Evolutionary conservation across 64 coral and sea anemone genomes (phyloP).

Genomic region (Cladopsammia gracilis): DNA sequence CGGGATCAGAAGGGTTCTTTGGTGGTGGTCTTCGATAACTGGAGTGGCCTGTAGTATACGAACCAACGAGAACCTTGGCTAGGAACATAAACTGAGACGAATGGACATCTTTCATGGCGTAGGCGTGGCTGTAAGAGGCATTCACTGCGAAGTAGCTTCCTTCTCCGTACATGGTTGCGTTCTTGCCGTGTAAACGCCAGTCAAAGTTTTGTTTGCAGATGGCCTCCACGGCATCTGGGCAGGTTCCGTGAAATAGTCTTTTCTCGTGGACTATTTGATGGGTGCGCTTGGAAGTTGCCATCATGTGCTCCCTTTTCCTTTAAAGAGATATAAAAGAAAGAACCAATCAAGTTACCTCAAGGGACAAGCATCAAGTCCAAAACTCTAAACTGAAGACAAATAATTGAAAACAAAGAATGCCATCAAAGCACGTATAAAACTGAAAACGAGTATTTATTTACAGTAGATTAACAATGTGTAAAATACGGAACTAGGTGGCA

Average conservation of each 20-base stretch:
- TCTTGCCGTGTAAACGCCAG: constrained; percentile 45
- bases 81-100: constrained; percentile 70
- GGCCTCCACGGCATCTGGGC: constrained; percentile 29
- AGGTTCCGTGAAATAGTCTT: constrained; percentile 71
- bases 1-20: constrained; percentile 35
- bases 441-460: too few species aligned
- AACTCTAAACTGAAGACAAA: too few species aligned
- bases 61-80: constrained; percentile 78
- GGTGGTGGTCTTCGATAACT: constrained; percentile 52
- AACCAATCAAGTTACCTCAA: neutral
- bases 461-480: too few species aligned
- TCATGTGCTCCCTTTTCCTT: constrained; percentile 82
- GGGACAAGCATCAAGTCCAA: too few species aligned
- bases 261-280: constrained; percentile 26
- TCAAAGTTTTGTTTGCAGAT: constrained; percentile 86
- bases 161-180: constrained; percentile 58
- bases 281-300: neutral
- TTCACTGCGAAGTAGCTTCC: constrained; percentile 82
- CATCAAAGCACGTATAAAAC: too few species aligned
- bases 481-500: too few species aligned
- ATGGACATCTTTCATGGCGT: constrained; percentile 1
- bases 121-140: constrained; percentile 69
- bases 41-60: constrained; percentile 69
- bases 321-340: neutral
- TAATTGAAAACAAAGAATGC: too few species aligned